These are phyloP conservation scores for Syngnathus rostellatus DNA, from an alignment of 2,797 vertebrate species.

Conservation along the genomic window DNA sequence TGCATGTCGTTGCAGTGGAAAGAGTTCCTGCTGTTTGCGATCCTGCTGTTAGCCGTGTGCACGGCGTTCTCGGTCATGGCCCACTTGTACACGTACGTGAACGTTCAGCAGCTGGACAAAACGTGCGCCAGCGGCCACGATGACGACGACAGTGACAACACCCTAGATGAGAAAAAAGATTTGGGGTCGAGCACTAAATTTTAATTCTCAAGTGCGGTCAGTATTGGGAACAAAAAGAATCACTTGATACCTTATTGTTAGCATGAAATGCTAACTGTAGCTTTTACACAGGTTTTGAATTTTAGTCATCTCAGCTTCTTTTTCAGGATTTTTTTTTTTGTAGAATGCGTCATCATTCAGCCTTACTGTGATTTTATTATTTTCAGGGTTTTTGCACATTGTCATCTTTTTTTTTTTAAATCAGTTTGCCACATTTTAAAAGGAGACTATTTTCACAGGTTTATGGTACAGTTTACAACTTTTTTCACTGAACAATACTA, in stretches of 20 bases:
- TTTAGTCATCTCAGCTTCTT: neutral
- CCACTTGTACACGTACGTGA: conserved; percentile 80
- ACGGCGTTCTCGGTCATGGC: conserved; percentile 93
- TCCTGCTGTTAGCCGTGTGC: conserved; percentile 79
- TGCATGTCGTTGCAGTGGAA: conserved; percentile 70
- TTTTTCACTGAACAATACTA: too few species aligned
- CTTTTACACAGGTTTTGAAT: neutral
- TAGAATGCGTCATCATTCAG: neutral
- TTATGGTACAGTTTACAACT: too few species aligned
- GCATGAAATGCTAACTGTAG: neutral
- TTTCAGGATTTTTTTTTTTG: neutral
- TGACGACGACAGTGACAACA: conserved; percentile 17
- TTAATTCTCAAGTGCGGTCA: conserved; percentile 28
- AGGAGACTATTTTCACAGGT: too few species aligned
- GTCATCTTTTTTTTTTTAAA: too few species aligned
- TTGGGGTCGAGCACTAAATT: conserved; percentile 40
- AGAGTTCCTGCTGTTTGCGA: conserved; percentile 88
- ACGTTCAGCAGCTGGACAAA: conserved; percentile 64
- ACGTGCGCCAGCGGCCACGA: conserved; percentile 22
- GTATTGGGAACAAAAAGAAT: neutral
- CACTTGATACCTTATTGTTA: neutral
- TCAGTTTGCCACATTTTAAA: too few species aligned
- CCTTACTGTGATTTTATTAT: too few species aligned
- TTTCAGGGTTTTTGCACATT: too few species aligned
- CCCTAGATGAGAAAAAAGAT: conserved; percentile 16